Conservation (phyloP, 2,888 invertebrate genomes). For the Gymnosoma rotundatum region DNA sequence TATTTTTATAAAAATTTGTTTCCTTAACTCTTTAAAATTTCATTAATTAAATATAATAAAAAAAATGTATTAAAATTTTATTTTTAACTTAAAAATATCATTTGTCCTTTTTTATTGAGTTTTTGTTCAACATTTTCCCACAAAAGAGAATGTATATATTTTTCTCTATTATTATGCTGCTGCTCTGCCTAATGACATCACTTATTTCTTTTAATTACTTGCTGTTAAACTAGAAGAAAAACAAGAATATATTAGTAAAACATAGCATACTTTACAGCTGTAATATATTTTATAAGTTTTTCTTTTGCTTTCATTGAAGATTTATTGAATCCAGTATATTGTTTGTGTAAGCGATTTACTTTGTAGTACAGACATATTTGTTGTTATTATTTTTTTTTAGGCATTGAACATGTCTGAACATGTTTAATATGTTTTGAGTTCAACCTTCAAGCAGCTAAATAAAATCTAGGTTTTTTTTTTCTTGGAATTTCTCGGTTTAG, state of each 20-base stretch:
- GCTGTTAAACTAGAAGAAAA: background rate
- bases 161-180: background rate
- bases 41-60: too few species aligned
- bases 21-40: too few species aligned
- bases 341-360: background rate
- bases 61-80: too few species aligned
- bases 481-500: constrained; percentile 1
- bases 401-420: constrained; percentile 36
- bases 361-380: background rate
- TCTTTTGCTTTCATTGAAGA: background rate
- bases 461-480: constrained; percentile 9
- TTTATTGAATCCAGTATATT: constrained; percentile 3
- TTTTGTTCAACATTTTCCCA: too few species aligned
- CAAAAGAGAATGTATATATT: too few species aligned
- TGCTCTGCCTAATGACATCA: background rate
- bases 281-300: background rate
- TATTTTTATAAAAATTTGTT: too few species aligned
- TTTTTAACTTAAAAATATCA: too few species aligned
- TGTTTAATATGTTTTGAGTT: constrained; percentile 31
- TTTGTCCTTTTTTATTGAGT: too few species aligned
- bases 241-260: constrained; percentile 1
- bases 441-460: constrained; percentile 40
- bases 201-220: constrained; percentile 43
- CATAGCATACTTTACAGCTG: constrained; percentile 25
- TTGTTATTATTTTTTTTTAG: background rate